Conservation (phyloP, 2,797 vertebrate species). For the Tenualosa ilisha region DNA sequence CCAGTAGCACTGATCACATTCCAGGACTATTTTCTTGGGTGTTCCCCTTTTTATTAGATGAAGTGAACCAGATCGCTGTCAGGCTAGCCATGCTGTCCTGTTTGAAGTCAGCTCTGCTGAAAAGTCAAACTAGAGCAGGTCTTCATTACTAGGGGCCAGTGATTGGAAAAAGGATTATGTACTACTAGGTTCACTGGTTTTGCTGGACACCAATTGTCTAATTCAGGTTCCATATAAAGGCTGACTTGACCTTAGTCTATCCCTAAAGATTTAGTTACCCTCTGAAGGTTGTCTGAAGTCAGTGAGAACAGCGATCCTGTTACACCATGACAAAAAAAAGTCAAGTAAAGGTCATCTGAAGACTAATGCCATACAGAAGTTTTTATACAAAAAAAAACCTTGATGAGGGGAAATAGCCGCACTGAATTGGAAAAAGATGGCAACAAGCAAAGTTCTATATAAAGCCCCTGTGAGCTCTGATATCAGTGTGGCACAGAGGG, state of each 20-base stretch:
- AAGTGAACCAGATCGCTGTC: conserved; percentile 12
- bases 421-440: conserved; percentile 20
- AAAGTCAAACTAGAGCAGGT: conserved; percentile 8
- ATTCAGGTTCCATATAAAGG: conserved; percentile 7
- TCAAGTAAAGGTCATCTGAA: conserved; percentile 4
- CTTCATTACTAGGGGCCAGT: not conserved
- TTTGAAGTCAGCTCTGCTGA: conserved; percentile 13
- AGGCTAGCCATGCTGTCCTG: not conserved
- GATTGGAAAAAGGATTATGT: not conserved
- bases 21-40: not conserved
- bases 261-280: conserved; percentile 24
- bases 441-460: conserved; percentile 12
- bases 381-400: not conserved
- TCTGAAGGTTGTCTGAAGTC: not conserved
- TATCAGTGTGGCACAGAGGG: conserved; percentile 10
- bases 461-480: conserved; percentile 11
- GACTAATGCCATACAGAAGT: not conserved
- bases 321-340: not conserved
- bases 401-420: not conserved
- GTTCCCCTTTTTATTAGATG: conserved; percentile 19
- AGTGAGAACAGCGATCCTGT: not conserved
- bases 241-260: not conserved
- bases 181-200: conserved; percentile 17
- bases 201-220: conserved; percentile 11
- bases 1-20: not conserved